These are phyloP conservation scores for Temnothorax curvispinosus DNA, from an alignment of 1,140 invertebrate species.

Conservation along the genomic window DNA sequence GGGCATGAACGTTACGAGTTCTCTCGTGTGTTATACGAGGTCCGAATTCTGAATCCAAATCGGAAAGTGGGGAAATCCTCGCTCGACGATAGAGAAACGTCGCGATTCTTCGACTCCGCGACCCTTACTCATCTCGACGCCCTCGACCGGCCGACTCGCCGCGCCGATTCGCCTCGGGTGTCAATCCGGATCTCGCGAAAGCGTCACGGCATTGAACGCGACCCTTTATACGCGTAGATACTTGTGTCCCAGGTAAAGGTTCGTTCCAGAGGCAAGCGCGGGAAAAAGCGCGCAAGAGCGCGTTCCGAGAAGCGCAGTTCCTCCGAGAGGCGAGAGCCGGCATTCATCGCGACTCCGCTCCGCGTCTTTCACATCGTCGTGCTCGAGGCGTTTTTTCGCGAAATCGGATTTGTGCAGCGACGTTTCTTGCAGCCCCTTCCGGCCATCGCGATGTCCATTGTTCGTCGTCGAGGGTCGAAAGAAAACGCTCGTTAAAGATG, in stretches of 20 bases:
- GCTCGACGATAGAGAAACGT: not conserved
- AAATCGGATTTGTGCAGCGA: conserved; percentile 55
- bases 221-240: conserved; percentile 57
- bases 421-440: conserved; percentile 30
- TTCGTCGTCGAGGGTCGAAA: conserved; percentile 46
- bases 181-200: conserved; percentile 45
- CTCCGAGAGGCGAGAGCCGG: conserved; percentile 38
- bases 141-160: not conserved
- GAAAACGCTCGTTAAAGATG: conserved; percentile 62
- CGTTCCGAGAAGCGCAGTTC: conserved; percentile 60
- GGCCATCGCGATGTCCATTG: conserved; percentile 47
- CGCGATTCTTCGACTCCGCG: conserved; percentile 24
- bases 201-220: conserved; percentile 60
- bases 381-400: conserved; percentile 38
- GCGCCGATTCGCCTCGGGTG: conserved; percentile 48
- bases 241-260: conserved; percentile 50
- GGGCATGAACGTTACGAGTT: not conserved
- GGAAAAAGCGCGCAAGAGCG: conserved; percentile 49
- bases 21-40: not conserved
- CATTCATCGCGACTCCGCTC: conserved; percentile 51
- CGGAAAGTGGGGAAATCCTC: not conserved
- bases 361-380: conserved; percentile 49
- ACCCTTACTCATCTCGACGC: conserved; percentile 3
- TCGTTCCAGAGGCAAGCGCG: conserved; percentile 45
- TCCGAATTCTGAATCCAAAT: conserved; percentile 9